Evolutionary conservation across 2,888 invertebrate genomes (phyloP), one percentile per base, ranked within the genome.

Genomic region (Neoaliturus tenellus): DNA sequence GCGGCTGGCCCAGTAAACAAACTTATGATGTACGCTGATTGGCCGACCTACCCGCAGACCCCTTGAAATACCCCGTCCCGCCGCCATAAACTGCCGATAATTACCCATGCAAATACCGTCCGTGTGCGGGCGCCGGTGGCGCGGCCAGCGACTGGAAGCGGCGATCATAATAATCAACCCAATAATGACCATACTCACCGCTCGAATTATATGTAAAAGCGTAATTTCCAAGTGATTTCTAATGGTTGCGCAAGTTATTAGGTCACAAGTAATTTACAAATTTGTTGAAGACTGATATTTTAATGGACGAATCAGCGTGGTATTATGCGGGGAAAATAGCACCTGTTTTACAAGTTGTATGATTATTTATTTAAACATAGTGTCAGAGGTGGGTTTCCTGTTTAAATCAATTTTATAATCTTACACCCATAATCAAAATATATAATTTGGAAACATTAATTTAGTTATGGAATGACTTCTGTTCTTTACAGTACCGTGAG

Each of bases 11-110:
- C 44, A 28, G 78, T 78, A 78, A 78, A 78, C 78, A 78, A 78
- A 78, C 20, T 28, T 33, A 78, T 78, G 78, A 78, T 78, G 78
- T 35, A 78, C 55, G 78, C 48, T 78, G 78, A 78, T 78, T 78
- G 78, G 78, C 33, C 78, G 8, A 48, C 78, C 78, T 78, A 78
- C 78, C 78, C 78, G 78, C 78, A 78, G 55, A 48, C 62, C 62
- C 39, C 31, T 55, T 78, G 78, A 78, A 78, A 55, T 78, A 55
- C 31, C 75, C 41, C 20, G 44, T 44, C 28, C 48, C 14, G 75
- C 51, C 48, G 25, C 55, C 51, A 78, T 78, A 78, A 78, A 78
- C 78, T 78, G 33, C 17, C 0, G 48, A 78, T 78, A 78, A 78
- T 78, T 78, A 55, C 78, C 33, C 48, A 78, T 78, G 78, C 78